Percentiles rank a stretch among this genome's conserved stretches.
These are phyloP conservation scores for Camelus dromedarius DNA, from an alignment of 2,113 vertebrate genomes.

Conservation along the genomic window DNA sequence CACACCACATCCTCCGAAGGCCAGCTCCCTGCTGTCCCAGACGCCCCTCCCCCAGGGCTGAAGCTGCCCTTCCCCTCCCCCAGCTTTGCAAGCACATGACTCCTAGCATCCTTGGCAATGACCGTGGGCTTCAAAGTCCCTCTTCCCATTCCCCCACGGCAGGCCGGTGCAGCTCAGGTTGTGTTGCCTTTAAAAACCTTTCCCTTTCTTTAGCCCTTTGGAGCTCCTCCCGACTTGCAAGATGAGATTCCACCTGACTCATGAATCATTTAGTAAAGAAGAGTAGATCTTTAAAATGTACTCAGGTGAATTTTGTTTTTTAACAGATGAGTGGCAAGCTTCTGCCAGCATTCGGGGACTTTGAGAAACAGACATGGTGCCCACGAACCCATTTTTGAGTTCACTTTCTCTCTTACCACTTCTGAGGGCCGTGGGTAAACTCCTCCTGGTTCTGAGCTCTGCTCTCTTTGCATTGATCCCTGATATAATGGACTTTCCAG, in stretches of 20 bases:
- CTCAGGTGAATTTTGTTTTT: not conserved
- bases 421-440: not conserved
- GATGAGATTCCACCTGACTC: not conserved
- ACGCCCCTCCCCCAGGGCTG: rapidly evolving
- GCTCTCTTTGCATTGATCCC: not conserved
- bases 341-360: not conserved
- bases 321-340: not conserved
- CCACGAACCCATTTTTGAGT: not conserved
- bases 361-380: not conserved
- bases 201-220: not conserved
- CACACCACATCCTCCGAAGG: rapidly evolving
- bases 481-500: not conserved
- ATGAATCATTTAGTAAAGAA: not conserved
- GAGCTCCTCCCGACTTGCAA: not conserved
- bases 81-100: rapidly evolving
- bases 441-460: not conserved
- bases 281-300: not conserved
- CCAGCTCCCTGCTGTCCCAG: rapidly evolving
- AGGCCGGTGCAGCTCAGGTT: rapidly evolving
- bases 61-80: not conserved
- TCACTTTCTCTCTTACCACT: not conserved
- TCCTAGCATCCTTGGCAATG: too few relatives aligned
- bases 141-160: not conserved
- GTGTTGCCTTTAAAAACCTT: not conserved
- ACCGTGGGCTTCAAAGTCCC: not conserved